These are phyloP conservation scores for Metellina segmentata DNA, from an alignment of 2,888 invertebrate species.

Conservation along the genomic window DNA sequence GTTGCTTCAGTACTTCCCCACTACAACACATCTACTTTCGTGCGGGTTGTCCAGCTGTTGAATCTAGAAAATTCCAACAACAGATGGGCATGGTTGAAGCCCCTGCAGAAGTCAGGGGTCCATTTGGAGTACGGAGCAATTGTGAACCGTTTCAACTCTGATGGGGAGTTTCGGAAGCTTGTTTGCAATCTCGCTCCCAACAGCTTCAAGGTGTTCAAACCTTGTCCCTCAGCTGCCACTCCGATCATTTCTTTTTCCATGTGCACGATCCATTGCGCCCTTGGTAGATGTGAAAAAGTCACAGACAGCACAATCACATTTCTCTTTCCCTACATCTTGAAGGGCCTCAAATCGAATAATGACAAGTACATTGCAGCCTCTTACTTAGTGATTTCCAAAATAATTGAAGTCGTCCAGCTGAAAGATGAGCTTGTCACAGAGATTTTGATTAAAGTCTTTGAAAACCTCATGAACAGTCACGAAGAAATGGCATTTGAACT, in stretches of 20 bases:
- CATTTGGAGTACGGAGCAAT: conserved; percentile 88
- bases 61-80: conserved; percentile 85
- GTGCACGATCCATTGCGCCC: conserved; percentile 87
- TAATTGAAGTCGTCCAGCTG: conserved; percentile 85
- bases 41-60: conserved; percentile 88
- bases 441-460: conserved; percentile 75
- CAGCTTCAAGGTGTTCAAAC: conserved; percentile 83
- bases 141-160: conserved; percentile 87
- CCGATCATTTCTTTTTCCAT: conserved; percentile 91
- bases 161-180: conserved; percentile 85
- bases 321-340: conserved; percentile 87
- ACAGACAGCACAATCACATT: conserved; percentile 86
- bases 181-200: conserved; percentile 84
- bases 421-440: neutral
- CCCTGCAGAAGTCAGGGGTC: conserved; percentile 87
- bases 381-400: conserved; percentile 87
- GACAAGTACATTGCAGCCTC: conserved; percentile 88
- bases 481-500: conserved; percentile 86
- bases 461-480: conserved; percentile 83
- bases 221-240: conserved; percentile 82
- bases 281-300: conserved; percentile 83
- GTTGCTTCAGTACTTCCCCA: conserved; percentile 93
- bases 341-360: conserved; percentile 86
- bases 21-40: conserved; percentile 95
- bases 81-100: conserved; percentile 89